Base-by-base conservation (phyloP, 2,113 vertebrate species). In the Galeopterus variegatus region DNA sequence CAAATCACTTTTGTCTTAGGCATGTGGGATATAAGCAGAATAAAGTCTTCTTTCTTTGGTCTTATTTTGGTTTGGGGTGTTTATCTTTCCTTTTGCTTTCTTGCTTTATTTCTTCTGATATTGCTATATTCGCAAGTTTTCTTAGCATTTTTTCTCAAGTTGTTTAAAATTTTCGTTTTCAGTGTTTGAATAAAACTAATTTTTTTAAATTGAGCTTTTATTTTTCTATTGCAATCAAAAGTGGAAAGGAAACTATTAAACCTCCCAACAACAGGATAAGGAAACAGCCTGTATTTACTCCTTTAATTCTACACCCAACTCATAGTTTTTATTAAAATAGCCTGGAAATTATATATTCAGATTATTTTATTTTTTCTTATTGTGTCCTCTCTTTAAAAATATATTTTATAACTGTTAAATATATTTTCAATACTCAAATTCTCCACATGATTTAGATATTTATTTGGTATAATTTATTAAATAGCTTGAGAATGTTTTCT, bases 111-210 rank as follows among this genome's bases (percentile, higher is more conserved):
- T 88, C 7, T 65, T 75, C 45, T 83, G 69, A 84, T 72, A 62
- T 60, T 18, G 23, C 5, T 69, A 6, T 83, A 41, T 12, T 62
- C 24, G 88, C 24, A 15, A 76, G 31, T 62, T 77, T 88, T 75
- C 65, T 60, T 67, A 69, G 86, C 10, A 50, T 12, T 21, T 81
- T 86, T 82, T 62, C 45, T 62, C 45, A 77, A 58, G n/a, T 70
- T 24, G 5, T 65, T 83, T 64, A 87, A 70, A 31, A 36, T 23
- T 54, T 70, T 75, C 23, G 28, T 21, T 54, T 77, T 90, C 58
- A 86, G 15, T 75, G 8, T 67, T 86, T 88, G 62, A 45, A 28
- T 76, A 82, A 90, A 88, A 87, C 62, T 94, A 79, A 64, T 19
- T 86, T 62, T 56, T 13, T 24, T 23, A 87, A 88, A n/a, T 28